phyloP scores from a whole-genome alignment of 2,797 vertebrate genomes.

The Gymnoscopelus microlampas region DNA sequence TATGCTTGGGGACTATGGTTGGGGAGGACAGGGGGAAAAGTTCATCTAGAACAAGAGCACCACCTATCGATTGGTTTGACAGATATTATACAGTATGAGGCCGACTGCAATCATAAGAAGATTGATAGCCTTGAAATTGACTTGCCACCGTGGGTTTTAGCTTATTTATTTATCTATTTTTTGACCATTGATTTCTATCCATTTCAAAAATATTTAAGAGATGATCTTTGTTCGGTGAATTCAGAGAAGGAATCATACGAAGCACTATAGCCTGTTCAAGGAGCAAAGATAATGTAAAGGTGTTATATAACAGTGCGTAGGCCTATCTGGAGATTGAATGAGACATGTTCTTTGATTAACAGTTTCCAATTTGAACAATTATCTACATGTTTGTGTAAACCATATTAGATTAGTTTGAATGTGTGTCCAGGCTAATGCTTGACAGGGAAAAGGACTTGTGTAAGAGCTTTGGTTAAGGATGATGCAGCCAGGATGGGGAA shows the following conservation, averaged over 20 bases:
- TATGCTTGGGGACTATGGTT: not conserved
- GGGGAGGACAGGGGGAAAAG: slow-evolving; percentile 55
- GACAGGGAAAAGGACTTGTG: slow-evolving; percentile 61
- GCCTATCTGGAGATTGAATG: slow-evolving; percentile 42
- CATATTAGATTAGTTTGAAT: slow-evolving; percentile 14
- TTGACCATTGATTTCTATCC: slow-evolving; percentile 17
- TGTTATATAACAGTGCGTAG: slow-evolving; percentile 66
- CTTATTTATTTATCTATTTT: not conserved
- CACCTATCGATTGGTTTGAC: slow-evolving; percentile 69
- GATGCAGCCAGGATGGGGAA: slow-evolving; percentile 57
- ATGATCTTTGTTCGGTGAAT: slow-evolving; percentile 18
- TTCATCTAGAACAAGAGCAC: slow-evolving; percentile 68
- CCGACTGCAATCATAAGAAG: slow-evolving; percentile 35
- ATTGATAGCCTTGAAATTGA: slow-evolving; percentile 49
- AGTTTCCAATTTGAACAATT: too few relatives aligned
- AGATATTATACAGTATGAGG: slow-evolving; percentile 5
- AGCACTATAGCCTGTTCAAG: slow-evolving; percentile 37
- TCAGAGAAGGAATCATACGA: slow-evolving; percentile 41
- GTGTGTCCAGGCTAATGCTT: slow-evolving; percentile 39
- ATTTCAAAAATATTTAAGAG: slow-evolving; percentile 10
- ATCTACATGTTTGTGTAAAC: slow-evolving; percentile 11
- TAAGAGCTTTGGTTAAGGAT: slow-evolving; percentile 45
- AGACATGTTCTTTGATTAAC: slow-evolving; percentile 36
- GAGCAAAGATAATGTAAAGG: slow-evolving; percentile 48
- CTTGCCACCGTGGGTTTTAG: slow-evolving; percentile 28